phyloP scores from a whole-genome alignment of 2,113 vertebrate genomes.

The Merops nubicus region DNA sequence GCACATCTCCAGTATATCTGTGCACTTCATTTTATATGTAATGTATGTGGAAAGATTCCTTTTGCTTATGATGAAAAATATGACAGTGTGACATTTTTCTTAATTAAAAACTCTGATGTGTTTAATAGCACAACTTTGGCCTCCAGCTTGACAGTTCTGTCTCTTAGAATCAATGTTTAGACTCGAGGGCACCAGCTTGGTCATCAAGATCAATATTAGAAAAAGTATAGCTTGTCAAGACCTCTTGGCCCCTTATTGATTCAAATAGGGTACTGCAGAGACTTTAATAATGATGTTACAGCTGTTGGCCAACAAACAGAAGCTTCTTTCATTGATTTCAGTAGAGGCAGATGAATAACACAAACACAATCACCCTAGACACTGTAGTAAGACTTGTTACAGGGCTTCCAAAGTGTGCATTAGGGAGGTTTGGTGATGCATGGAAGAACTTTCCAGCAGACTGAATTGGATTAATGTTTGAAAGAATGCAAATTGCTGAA shows the following conservation, averaged over 20 bases:
- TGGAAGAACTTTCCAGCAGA: background rate
- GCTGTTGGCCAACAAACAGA: slow-evolving; percentile 58
- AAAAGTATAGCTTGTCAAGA: slow-evolving; percentile 72
- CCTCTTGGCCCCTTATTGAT: slow-evolving; percentile 79
- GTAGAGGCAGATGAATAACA: slow-evolving; percentile 51
- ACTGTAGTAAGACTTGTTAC: background rate
- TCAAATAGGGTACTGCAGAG: slow-evolving; percentile 60
- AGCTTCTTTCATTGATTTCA: slow-evolving; percentile 63
- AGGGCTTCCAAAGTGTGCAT: background rate
- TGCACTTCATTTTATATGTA: slow-evolving; percentile 40
- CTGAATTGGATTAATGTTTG: background rate
- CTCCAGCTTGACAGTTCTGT: slow-evolving; percentile 67
- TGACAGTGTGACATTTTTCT: slow-evolving; percentile 73
- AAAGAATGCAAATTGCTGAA: background rate
- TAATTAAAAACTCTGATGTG: slow-evolving; percentile 74
- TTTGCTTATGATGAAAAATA: slow-evolving; percentile 64
- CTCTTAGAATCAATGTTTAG: slow-evolving; percentile 79
- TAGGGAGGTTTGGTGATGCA: background rate
- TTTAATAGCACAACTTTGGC: slow-evolving; percentile 77
- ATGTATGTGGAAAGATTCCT: slow-evolving; percentile 53
- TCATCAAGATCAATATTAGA: slow-evolving; percentile 81
- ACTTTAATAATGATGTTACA: slow-evolving; percentile 74
- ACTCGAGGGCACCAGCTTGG: slow-evolving; percentile 76
- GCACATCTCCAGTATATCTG: slow-evolving; percentile 21
- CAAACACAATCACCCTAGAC: slow-evolving; percentile 4